Evolutionary conservation across 2,797 vertebrate genomes (phyloP), one percentile per base, ranked within the genome.

Genomic region (Muscicapa comitata): DNA sequence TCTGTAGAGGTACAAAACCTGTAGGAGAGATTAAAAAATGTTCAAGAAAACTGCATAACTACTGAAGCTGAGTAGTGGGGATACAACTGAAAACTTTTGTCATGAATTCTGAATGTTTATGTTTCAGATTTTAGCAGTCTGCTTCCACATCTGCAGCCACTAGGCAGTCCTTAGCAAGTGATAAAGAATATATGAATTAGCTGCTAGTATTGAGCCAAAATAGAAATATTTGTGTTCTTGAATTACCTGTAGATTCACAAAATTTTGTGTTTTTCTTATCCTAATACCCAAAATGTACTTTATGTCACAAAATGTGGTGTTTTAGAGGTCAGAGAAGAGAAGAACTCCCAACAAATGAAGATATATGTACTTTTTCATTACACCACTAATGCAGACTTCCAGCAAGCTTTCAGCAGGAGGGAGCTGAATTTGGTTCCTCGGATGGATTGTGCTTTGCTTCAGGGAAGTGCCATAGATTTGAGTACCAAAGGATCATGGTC

Each of bases 61-160:
- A 14, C 50, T 66, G 66, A 51, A 78, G 68, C 51, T 45, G 47
- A 75, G 35, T 54, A 58, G 54, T 35, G 50, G 48, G 65, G 86
- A 81, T 62, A 66, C n/a, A 76, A 50, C 13, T 94, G 43, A 78
- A 88, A 88, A 80, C 67, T 26, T 83, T 76, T 61, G 37, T 85
- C 45, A 21, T 67, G 33, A 80, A 78, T 71, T 42, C 25, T 17
- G 10, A n/a, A 57, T 45, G 16, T 58, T 72, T 91, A 12, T 85
- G 45, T 95, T 96, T 74, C 75, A 81, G 63, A 38, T 80, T 94
- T 93, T 78, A 84, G 78, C 67, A 55, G 79, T 66, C 94, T 94
- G 50, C 58, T 88, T 82, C 72, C 54, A 62, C 66, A 86, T 93
- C 70, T 15, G 0, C n/a, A 61, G 72, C 85, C 88, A 75, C 82